Base-by-base conservation (phyloP, 2,888 invertebrate genomes). In the Lamproptera curius region DNA sequence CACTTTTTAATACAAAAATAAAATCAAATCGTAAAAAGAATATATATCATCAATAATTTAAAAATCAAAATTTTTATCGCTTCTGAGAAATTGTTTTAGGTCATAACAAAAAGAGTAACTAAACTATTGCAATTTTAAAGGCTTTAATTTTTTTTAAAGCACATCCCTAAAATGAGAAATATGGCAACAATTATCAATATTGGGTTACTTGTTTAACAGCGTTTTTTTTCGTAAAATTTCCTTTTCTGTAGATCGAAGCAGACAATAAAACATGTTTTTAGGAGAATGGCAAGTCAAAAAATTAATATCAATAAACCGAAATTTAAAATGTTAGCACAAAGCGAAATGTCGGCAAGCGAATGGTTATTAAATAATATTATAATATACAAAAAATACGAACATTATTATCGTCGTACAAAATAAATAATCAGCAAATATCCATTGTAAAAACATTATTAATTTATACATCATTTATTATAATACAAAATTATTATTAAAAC, bases 261-360 rank as follows among this genome's bases (percentile, higher is more conserved):
- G n/a, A n/a, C n/a, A n/a, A n/a, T n/a, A n/a, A n/a, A n/a, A n/a
- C n/a, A n/a, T n/a, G n/a, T n/a, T n/a, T 70, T 79, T 33, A 5
- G 42, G 13, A 34, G 17, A 20, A 34, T 48, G 84, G 83, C 82
- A 84, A 82, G 80, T 70, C 59, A 58, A 57, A 55, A 57, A 63
- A 57, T 45, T 56, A 59, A 57, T 48, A 38, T 51, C 40, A 42
- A 35, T 20, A 14, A 23, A 23, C 14, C 10, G 26, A 47, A 45
- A 35, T 37, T 51, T 28, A 54, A 48, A 40, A 58, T 26, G 28
- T 59, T 62, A 60, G 55, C 62, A 55, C 48, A 63, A 78, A 76
- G 69, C 71, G 61, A 68, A 66, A 68, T 58, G 54, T 69, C 66
- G 83, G 81, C 82, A 84, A 83, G 81, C 73, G 67, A 70, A 67